Base-by-base conservation (phyloP, 2,888 invertebrate species). In the Stenoptilia bipunctidactyla region DNA sequence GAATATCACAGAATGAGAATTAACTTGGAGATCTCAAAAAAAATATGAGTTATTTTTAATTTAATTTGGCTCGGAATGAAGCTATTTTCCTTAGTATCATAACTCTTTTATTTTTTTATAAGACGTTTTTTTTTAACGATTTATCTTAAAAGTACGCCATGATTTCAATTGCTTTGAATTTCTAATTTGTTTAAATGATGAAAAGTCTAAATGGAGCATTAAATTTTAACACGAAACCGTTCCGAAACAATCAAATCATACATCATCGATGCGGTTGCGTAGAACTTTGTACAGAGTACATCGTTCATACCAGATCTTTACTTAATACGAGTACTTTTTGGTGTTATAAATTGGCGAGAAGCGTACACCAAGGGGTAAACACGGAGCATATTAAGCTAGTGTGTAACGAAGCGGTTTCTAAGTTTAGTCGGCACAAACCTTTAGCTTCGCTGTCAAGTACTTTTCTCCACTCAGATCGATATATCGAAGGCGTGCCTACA, bases 241-340 rank as follows among this genome's bases (percentile, higher is more conserved):
- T 58, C 67, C 68, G 70, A 75, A 74, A 79, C 73, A 80, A 82
- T 79, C 76, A 73, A 79, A 79, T 76, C 73, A 60, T 73, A 74
- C 71, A 72, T 73, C 71, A 61, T 72, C 63, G 67, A 56, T 64
- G 61, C 60, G 56, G 71, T 72, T 68, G 56, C 64, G 65, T 55
- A 54, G 59, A 59, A 57, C 62, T 66, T 56, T 59, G 52, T 53
- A 54, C 57, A 52, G 56, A 56, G 52, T 20, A 61, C 57, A 39
- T 15, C 34, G 33, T 34, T 34, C 20, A 27, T 56, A 50, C 52
- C 52, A 50, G 60, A 55, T 61, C 61, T 61, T 54, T 60, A 20
- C 20, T 8, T 3, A 3, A 8, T 20, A 5, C 20, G 20, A 3
- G 20, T 20, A 20, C 20, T 20, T 5, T 8, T 20, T 20, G 8